A percentile compares a stretch with the other conserved stretches of the same genome.
Conservation (phyloP, 2,888 invertebrate species). For the Drosophila neoperkinsi region DNA sequence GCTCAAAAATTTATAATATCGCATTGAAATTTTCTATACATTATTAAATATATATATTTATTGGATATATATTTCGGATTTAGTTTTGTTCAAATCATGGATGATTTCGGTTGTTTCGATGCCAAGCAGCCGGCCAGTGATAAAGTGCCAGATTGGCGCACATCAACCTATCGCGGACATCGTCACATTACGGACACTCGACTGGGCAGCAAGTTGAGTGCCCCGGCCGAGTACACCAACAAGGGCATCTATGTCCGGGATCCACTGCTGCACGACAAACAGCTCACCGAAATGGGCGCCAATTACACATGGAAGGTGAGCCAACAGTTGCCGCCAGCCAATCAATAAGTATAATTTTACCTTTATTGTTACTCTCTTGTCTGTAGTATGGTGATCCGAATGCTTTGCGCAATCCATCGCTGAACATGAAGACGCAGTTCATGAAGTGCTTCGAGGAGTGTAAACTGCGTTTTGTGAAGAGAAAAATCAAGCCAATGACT, state of each 20-base stretch:
- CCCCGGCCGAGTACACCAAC: conserved; percentile 54
- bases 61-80: conserved; percentile 6
- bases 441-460: conserved; percentile 80
- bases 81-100: conserved; percentile 56
- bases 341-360: not conserved
- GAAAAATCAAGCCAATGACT: conserved; percentile 65
- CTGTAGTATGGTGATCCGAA: conserved; percentile 71
- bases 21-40: conserved; percentile 23
- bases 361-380: not conserved
- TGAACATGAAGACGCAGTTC: conserved; percentile 65
- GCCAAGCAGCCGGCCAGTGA: conserved; percentile 71
- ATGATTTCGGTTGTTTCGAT: conserved; percentile 78
- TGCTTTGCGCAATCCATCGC: conserved; percentile 70
- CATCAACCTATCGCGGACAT: conserved; percentile 79
- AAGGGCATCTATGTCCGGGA: conserved; percentile 67
- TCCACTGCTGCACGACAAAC: conserved; percentile 59
- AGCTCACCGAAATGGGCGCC: conserved; percentile 56
- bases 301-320: conserved; percentile 79
- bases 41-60: conserved; percentile 3
- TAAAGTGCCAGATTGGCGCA: conserved; percentile 77
- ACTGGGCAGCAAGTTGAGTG: conserved; percentile 59
- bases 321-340: rapidly evolving
- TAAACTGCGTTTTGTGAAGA: conserved; percentile 70
- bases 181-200: conserved; percentile 71
- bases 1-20: conserved; percentile 26